phyloP scores from a whole-genome alignment of 2,797 vertebrate species.

The Mormyrus hasselquistii region DNA sequence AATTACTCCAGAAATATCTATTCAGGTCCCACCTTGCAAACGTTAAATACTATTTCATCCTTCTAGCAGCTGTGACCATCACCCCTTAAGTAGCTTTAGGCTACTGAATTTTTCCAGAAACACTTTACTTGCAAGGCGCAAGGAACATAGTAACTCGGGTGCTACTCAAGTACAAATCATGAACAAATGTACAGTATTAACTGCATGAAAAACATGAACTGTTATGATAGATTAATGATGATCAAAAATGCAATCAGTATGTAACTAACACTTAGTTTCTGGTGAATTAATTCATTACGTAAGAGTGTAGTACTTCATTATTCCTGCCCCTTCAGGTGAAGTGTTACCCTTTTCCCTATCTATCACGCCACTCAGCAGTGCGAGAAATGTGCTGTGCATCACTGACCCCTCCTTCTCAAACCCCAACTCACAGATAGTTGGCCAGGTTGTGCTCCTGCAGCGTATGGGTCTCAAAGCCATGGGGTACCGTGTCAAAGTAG shows the following conservation, averaged over 20 bases:
- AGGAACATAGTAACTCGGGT: not conserved
- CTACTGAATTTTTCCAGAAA: not conserved
- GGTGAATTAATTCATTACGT: not conserved
- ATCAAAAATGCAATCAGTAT: not conserved
- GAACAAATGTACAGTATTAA: not conserved
- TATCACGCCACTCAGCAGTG: not conserved
- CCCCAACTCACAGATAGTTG: constrained; percentile 87
- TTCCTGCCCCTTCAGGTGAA: not conserved
- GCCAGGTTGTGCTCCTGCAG: constrained; percentile 96
- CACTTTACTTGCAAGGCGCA: not conserved
- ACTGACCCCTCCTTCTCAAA: not conserved
- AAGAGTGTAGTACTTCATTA: not conserved
- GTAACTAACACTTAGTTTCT: not conserved
- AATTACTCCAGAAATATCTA: not conserved
- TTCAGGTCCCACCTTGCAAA: not conserved
- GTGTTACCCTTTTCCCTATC: not conserved
- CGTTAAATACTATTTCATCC: not conserved
- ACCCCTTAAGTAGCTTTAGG: not conserved
- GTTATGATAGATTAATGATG: not conserved
- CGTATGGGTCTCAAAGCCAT: constrained; percentile 94
- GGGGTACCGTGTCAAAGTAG: constrained; percentile 93
- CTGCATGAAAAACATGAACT: not conserved
- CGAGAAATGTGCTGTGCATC: not conserved
- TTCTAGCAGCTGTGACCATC: not conserved
- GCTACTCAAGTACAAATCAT: not conserved